phyloP scores from a whole-genome alignment of 2,113 vertebrate species.

The Paramisgurnus dabryanus region DNA sequence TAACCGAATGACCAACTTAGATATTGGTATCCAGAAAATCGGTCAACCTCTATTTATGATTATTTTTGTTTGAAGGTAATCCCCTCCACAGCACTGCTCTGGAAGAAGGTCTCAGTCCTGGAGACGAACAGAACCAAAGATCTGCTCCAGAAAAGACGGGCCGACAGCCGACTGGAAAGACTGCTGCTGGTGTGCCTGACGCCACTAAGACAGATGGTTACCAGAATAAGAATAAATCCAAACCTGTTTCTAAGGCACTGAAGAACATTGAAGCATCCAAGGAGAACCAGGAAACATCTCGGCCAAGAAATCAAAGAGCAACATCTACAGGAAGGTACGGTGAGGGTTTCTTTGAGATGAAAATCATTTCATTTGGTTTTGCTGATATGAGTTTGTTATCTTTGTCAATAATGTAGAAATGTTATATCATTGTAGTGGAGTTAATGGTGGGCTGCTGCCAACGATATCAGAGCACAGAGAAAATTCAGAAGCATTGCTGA shows the following conservation, averaged over 20 bases:
- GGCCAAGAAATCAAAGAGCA: not conserved
- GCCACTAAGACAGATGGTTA: not conserved
- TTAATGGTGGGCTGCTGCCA: conserved; percentile 24
- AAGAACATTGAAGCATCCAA: not conserved
- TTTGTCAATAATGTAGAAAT: not conserved
- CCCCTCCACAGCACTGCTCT: conserved; percentile 61
- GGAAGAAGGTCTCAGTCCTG: conserved; percentile 53
- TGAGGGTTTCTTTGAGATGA: not conserved
- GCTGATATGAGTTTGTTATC: not conserved
- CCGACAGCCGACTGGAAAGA: not conserved
- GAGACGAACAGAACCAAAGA: not conserved
- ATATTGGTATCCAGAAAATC: not conserved
- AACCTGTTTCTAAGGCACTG: not conserved
- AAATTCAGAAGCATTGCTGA: not conserved
- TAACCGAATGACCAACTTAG: not conserved
- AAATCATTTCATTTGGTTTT: not conserved
- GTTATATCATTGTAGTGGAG: not conserved
- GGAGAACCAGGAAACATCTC: not conserved
- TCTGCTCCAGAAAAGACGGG: not conserved
- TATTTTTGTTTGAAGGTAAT: conserved; percentile 15
- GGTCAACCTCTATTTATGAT: not conserved
- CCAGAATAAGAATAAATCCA: conserved; percentile 23
- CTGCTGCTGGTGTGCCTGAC: not conserved
- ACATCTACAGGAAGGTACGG: conserved; percentile 19
- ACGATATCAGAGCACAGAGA: conserved; percentile 37